These are phyloP conservation scores for Chionoecetes opilio DNA, from an alignment of 1,140 invertebrate genomes.

Conservation along the genomic window DNA sequence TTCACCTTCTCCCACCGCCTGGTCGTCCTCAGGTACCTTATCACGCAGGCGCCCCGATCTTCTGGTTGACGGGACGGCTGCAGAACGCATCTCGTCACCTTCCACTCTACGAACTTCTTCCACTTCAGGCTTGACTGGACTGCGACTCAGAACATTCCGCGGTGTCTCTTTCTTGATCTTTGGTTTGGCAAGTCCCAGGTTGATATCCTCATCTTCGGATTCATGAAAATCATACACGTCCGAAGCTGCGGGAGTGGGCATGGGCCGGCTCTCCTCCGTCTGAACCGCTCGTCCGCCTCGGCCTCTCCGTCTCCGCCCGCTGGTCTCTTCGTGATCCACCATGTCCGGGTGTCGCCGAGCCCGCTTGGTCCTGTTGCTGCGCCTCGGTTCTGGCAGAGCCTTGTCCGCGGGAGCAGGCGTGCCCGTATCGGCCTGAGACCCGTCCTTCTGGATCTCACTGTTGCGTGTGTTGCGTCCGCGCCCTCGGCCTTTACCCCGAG, in stretches of 20 bases:
- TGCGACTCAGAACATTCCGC: constrained; percentile 35
- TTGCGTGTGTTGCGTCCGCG: constrained; percentile 64
- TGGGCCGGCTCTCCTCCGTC: constrained; percentile 61
- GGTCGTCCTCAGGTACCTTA: constrained; percentile 64
- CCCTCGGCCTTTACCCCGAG: constrained; percentile 59
- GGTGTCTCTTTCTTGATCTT: constrained; percentile 66
- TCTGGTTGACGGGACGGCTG: constrained; percentile 50
- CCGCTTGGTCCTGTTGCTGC: constrained; percentile 69
- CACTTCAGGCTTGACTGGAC: constrained; percentile 62
- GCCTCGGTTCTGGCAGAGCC: constrained; percentile 61
- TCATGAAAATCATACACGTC: constrained; percentile 77
- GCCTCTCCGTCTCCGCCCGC: constrained; percentile 61
- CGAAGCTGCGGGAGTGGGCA: constrained; percentile 58
- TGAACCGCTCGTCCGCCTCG: constrained; percentile 58
- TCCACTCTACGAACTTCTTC: constrained; percentile 62
- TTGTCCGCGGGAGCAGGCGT: constrained; percentile 38
- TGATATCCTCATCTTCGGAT: constrained; percentile 76
- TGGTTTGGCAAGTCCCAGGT: constrained; percentile 62
- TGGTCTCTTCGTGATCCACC: constrained; percentile 77
- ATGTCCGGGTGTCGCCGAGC: constrained; percentile 73
- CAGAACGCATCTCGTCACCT: constrained; percentile 55
- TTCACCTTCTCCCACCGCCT: constrained; percentile 41
- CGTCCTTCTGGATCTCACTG: constrained; percentile 71
- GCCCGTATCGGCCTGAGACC: constrained; percentile 18
- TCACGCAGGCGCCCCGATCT: constrained; percentile 65